Percentiles rank a stretch among this genome's conserved stretches.
These are phyloP conservation scores for Saccostrea glomerata DNA, from an alignment of 1,140 invertebrate species.

Conservation along the genomic window DNA sequence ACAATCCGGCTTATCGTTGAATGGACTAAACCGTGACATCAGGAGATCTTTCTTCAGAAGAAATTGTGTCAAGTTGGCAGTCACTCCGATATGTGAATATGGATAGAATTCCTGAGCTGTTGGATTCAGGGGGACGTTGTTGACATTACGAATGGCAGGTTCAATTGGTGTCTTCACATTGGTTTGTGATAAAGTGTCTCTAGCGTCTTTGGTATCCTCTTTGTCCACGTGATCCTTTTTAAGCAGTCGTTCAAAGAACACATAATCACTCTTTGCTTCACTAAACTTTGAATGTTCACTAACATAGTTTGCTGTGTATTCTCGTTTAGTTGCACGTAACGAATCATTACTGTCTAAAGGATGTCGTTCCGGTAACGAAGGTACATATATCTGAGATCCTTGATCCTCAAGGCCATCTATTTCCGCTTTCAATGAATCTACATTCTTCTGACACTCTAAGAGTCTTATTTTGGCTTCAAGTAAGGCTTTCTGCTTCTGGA, in stretches of 20 bases:
- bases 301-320: background rate
- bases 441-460: background rate
- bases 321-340: background rate
- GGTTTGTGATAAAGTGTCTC: background rate
- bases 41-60: conserved; percentile 43
- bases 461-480: background rate
- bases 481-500: background rate
- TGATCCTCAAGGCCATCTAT: background rate
- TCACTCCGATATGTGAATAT: background rate
- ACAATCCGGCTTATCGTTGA: conserved; percentile 21
- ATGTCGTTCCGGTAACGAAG: background rate
- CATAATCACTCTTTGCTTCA: background rate
- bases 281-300: background rate
- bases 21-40: too few species aligned
- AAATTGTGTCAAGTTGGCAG: conserved; percentile 31
- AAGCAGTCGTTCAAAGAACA: too few species aligned
- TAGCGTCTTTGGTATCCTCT: background rate
- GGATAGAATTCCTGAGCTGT: background rate
- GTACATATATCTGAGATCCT: too few species aligned
- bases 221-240: background rate
- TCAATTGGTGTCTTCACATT: background rate
- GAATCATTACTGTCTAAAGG: background rate
- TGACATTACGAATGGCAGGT: too few species aligned
- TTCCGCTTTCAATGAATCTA: background rate
- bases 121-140: too few species aligned